phyloP scores from a whole-genome alignment of 2,113 vertebrate species.

The Rousettus leschenaultii region DNA sequence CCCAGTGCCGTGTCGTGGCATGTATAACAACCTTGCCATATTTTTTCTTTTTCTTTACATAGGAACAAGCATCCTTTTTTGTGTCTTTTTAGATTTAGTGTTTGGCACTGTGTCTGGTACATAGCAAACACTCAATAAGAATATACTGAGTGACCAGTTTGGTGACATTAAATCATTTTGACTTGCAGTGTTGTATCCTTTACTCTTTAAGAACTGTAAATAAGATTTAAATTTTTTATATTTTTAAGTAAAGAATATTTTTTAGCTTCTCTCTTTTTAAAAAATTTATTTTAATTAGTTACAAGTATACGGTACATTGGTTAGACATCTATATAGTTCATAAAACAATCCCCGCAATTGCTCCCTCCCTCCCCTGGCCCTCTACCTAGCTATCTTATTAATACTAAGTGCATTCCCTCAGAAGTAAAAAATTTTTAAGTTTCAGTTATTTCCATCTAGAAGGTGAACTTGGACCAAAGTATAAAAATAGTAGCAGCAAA shows the following conservation, averaged over 20 bases:
- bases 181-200: neutral
- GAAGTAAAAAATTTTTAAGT: neutral
- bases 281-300: no score
- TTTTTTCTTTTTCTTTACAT: neutral
- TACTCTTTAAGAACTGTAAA: neutral
- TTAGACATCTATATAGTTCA: no score
- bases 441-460: conserved; percentile 27
- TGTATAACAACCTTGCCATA: neutral
- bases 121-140: neutral
- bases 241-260: neutral
- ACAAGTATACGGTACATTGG: no score
- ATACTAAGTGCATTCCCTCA: neutral
- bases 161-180: conserved; percentile 1
- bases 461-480: neutral
- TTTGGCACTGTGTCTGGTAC: neutral
- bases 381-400: no score
- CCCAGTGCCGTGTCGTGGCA: neutral
- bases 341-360: no score
- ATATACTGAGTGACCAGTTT: conserved; percentile 16
- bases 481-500: conserved; percentile 16
- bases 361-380: no score
- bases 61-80: neutral
- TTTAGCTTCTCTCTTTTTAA: no score
- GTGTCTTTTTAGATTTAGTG: neutral
- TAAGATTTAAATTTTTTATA: neutral